These are phyloP conservation scores for Chelonus formosanus DNA, from an alignment of 2,888 invertebrate species.

Conservation along the genomic window DNA sequence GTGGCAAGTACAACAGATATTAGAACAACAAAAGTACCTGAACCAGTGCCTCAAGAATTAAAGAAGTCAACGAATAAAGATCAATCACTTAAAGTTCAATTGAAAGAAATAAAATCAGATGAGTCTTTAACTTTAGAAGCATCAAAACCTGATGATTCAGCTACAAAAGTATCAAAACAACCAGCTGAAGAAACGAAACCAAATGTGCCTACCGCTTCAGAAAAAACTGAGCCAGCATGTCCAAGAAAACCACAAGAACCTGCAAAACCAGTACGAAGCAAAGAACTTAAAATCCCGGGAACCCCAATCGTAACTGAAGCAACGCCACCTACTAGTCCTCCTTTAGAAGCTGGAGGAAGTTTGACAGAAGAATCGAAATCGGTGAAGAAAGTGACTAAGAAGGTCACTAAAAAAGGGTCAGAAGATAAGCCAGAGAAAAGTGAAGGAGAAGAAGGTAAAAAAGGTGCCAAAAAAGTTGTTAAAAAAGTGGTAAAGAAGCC, in stretches of 20 bases:
- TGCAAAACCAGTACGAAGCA: conserved; percentile 49
- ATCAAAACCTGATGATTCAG: no score
- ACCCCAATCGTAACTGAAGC: conserved; percentile 54
- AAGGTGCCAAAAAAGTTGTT: conserved; percentile 67
- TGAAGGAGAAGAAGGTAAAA: conserved; percentile 52
- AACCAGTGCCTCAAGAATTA: conserved; percentile 1
- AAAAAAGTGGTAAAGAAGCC: conserved; percentile 64
- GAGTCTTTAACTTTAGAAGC: neutral
- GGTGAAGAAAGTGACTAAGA: conserved; percentile 40
- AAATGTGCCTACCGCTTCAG: conserved; percentile 1
- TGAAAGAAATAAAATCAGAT: conserved; percentile 1
- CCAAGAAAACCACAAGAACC: neutral
- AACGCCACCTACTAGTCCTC: conserved; percentile 55
- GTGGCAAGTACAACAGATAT: conserved; percentile 13
- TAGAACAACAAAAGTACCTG: conserved; percentile 27
- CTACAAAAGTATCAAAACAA: neutral
- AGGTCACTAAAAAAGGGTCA: conserved; percentile 45
- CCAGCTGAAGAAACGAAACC: conserved; percentile 12
- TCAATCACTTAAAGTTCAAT: conserved; percentile 24
- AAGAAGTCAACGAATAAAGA: conserved; percentile 5
- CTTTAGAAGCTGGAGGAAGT: conserved; percentile 38
- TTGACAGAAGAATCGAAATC: conserved; percentile 29
- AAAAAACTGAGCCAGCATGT: neutral
- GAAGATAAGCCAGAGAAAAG: conserved; percentile 46
- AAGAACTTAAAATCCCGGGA: conserved; percentile 50